Evolutionary conservation across 1,140 invertebrate genomes (phyloP).

Genomic region (Chironomus tepperi): DNA sequence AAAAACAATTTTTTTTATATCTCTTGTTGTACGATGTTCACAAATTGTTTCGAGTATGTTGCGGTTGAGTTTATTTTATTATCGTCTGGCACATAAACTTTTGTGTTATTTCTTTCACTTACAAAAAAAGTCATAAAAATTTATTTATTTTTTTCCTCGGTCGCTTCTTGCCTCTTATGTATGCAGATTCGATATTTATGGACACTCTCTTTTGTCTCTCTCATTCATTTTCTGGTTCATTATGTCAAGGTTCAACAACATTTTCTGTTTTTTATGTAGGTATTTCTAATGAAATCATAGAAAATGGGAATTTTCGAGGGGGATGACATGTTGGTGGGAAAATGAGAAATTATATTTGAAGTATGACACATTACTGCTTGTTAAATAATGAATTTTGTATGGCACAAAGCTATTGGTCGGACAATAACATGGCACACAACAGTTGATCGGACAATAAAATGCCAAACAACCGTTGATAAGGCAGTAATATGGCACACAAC

Average conservation of each 20-base stretch:
- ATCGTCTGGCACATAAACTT: neutral
- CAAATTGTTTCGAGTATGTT: conserved; percentile 12
- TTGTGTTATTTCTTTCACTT: neutral
- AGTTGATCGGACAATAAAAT: too few species aligned
- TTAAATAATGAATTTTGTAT: too few species aligned
- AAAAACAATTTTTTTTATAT: neutral
- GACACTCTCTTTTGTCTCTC: too few species aligned
- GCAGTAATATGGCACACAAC: too few species aligned
- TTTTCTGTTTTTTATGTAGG: neutral
- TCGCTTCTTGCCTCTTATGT: neutral
- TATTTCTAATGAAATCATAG: neutral
- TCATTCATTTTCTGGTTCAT: neutral
- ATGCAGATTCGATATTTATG: neutral
- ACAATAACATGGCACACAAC: too few species aligned
- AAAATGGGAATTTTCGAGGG: neutral
- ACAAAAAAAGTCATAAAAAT: conserved; percentile 1
- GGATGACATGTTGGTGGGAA: neutral
- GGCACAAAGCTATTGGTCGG: too few species aligned
- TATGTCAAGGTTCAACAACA: conserved; percentile 13
- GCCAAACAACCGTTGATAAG: too few species aligned
- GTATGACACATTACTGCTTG: too few species aligned
- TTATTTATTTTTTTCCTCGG: neutral
- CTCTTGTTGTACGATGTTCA: conserved; percentile 3
- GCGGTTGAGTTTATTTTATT: conserved; percentile 13
- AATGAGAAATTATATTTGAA: too few species aligned